Evolutionary conservation across 2,888 invertebrate species (phyloP), one percentile per base, ranked within the genome.

Genomic region (Dioctria linearis): DNA sequence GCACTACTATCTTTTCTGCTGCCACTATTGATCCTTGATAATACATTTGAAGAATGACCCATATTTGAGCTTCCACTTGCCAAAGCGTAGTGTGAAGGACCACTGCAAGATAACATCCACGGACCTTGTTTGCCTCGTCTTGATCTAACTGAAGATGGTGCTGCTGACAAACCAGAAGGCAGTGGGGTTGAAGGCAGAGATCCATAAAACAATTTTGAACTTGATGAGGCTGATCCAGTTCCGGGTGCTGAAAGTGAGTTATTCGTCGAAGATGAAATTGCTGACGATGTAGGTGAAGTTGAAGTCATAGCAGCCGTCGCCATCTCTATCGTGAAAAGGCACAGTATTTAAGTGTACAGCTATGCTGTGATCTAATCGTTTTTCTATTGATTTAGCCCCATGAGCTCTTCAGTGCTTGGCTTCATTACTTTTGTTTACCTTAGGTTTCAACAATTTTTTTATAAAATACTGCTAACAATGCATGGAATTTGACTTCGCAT

Each of bases 251-350:
- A 54, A 0, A 5, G n/a, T 25, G 49, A 51, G 25, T 8, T 78
- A 46, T 57, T 67, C 5, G 46, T 42, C 5, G 79, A 63, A 71
- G 79, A 61, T 71, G 63, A 43, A n/a, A 67, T 49, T n/a, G 79
- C 63, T 69, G 54, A 54, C 8, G 79, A 59, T 67, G 78, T 42
- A 3, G 78, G 6, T 25, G 79, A 67, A 46, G 49, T 79, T 59
- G 71, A 61, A n/a, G 51, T 46, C 69, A 71, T 79, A 25, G 71
- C 79, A 71, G 71, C 79, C 39, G 51, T 71, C 43, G 79, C 69
- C 79, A 79, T 79, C 54, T 43, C 46, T n/a, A 4, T 11, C 4
- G n/a, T 11, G 54, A n/a, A 46, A 54, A 54, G 54, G 11, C 54
- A 54, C 49, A 46, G 49, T 46, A 46, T 46, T 46, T 46, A 46